A percentile compares a stretch with the other conserved stretches of the same genome.
Evolutionary conservation across 2,797 vertebrate species (phyloP).

Genomic region (Chiloscyllium punctatum): DNA sequence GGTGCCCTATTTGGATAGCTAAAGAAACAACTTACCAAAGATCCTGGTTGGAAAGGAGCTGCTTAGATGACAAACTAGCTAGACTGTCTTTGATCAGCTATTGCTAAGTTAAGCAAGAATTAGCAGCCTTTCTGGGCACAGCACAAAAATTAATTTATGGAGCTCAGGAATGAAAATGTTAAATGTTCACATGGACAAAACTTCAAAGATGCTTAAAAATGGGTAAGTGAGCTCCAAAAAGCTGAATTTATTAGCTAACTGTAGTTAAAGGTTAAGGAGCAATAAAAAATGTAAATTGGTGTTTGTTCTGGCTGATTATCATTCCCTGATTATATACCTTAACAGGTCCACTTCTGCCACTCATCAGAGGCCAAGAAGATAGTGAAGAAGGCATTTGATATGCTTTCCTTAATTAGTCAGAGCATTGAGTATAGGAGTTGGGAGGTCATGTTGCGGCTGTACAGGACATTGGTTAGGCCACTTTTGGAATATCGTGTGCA

Average conservation of each 20-base stretch:
- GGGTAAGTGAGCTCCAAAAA: neutral
- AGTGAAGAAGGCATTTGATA: no score
- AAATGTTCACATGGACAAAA: neutral
- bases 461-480: no score
- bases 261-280: neutral
- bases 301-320: neutral
- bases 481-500: no score
- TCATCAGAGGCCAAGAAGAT: neutral
- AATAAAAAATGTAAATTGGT: neutral
- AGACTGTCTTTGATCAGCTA: neutral
- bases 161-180: slow-evolving; percentile 10
- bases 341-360: neutral
- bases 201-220: neutral
- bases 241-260: neutral
- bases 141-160: neutral
- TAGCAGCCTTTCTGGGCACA: neutral
- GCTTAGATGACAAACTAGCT: neutral
- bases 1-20: no score
- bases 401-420: no score
- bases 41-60: neutral
- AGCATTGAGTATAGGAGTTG: no score
- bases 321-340: neutral
- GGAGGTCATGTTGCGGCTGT: no score
- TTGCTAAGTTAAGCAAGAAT: neutral
- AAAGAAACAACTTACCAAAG: slow-evolving; percentile 18